Conservation (phyloP, 2,797 vertebrate species). For the Enoplosus armatus region DNA sequence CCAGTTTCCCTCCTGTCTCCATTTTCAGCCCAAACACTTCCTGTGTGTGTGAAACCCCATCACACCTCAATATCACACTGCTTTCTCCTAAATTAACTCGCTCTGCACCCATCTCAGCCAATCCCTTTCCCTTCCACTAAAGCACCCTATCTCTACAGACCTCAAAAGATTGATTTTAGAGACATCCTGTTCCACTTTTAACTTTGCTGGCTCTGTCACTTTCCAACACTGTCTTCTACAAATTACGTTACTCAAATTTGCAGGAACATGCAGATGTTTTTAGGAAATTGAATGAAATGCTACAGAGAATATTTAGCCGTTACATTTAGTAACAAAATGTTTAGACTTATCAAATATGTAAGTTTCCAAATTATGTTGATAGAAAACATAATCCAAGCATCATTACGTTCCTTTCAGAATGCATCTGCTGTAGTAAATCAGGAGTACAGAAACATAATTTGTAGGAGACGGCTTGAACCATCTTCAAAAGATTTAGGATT, state of each 20-base stretch:
- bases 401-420: not conserved
- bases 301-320: not conserved
- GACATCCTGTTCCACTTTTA: slow-evolving; percentile 22
- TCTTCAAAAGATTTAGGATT: not conserved
- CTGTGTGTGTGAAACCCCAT: slow-evolving; percentile 42
- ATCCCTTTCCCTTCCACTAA: not conserved
- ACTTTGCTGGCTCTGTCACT: not conserved
- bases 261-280: not conserved
- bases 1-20: slow-evolving; percentile 52
- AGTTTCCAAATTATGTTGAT: not conserved
- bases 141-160: slow-evolving; percentile 23
- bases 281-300: not conserved
- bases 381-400: not conserved
- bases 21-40: slow-evolving; percentile 60
- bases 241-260: not conserved
- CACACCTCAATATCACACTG: slow-evolving; percentile 49
- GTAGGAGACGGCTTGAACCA: not conserved
- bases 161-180: slow-evolving; percentile 7
- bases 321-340: not conserved
- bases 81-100: slow-evolving; percentile 45
- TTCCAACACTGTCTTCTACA: not conserved
- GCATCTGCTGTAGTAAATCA: not conserved
- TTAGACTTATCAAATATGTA: not conserved
- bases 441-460: not conserved
- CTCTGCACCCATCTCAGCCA: slow-evolving; percentile 14